Percentiles rank a stretch among this genome's conserved stretches.
These are phyloP conservation scores for Zaprionus lachaisei DNA, from an alignment of 1,140 invertebrate species.

Conservation along the genomic window DNA sequence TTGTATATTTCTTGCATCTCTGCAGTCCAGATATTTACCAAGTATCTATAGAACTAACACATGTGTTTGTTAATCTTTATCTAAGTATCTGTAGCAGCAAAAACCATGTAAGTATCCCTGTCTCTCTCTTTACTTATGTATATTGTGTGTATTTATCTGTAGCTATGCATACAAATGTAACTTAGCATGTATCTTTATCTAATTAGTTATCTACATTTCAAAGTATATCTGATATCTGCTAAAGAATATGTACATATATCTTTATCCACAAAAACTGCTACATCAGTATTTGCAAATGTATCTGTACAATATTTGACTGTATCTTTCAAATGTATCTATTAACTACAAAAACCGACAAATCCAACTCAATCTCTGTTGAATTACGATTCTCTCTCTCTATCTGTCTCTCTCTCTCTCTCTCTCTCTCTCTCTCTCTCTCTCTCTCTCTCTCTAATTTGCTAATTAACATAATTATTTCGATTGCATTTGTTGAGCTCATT, in stretches of 20 bases:
- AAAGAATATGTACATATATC: background rate
- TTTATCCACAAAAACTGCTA: background rate
- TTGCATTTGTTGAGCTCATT: conserved; percentile 50
- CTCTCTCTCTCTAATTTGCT: conserved; percentile 18
- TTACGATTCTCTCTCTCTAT: background rate
- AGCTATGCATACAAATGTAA: background rate
- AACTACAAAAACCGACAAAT: background rate
- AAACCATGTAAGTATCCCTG: too few relatives aligned
- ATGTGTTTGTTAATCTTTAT: background rate
- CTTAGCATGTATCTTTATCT: background rate
- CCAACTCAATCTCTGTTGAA: background rate
- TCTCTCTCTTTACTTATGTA: too few relatives aligned
- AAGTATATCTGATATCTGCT: too few relatives aligned
- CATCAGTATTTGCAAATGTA: background rate
- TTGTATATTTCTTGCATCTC: background rate
- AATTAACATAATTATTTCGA: conserved; percentile 52
- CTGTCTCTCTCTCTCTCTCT: background rate
- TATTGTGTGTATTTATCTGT: too few relatives aligned
- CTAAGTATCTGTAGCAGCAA: too few relatives aligned
- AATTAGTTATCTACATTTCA: too few relatives aligned
- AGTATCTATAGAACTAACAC: background rate
- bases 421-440: background rate
- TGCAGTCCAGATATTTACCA: background rate
- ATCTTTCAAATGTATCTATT: background rate
- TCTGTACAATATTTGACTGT: background rate